Conservation (phyloP, 2,113 vertebrate species). For the Aramus guarauna region DNA sequence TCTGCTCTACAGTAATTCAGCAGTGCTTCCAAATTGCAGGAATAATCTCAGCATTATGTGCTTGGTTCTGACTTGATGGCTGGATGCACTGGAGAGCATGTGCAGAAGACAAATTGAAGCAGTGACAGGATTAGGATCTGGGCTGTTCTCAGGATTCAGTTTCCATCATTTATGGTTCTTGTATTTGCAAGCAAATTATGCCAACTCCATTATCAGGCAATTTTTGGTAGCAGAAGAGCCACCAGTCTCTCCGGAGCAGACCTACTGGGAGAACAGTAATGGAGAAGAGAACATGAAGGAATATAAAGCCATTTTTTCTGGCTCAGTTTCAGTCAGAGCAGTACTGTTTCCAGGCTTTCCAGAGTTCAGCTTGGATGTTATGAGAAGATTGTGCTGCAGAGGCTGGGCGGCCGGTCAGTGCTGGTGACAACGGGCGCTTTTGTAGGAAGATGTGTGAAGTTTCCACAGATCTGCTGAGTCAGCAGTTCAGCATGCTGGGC, state of each 20-base stretch:
- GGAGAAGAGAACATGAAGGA: background rate
- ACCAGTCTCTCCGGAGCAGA: background rate
- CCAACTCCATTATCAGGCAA: background rate
- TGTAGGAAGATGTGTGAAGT: background rate
- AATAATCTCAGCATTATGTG: accelerated
- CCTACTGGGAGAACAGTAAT: background rate
- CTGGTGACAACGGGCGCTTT: background rate
- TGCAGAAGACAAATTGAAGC: accelerated
- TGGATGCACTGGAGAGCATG: accelerated
- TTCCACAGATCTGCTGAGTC: background rate
- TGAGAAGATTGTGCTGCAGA: background rate
- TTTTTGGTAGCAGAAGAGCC: background rate
- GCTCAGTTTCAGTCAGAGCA: background rate
- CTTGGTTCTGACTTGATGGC: background rate
- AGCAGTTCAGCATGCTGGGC: background rate
- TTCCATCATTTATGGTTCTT: background rate
- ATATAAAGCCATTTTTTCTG: background rate
- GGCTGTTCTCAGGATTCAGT: background rate
- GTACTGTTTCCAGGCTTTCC: background rate
- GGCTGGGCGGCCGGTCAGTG: background rate
- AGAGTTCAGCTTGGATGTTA: background rate
- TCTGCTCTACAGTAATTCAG: background rate
- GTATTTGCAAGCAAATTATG: background rate
- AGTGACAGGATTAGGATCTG: background rate
- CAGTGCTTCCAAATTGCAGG: background rate